Evolutionary conservation across 2,888 invertebrate genomes (phyloP), one percentile per base, ranked within the genome.

Genomic region (Yponomeuta evonymella): DNA sequence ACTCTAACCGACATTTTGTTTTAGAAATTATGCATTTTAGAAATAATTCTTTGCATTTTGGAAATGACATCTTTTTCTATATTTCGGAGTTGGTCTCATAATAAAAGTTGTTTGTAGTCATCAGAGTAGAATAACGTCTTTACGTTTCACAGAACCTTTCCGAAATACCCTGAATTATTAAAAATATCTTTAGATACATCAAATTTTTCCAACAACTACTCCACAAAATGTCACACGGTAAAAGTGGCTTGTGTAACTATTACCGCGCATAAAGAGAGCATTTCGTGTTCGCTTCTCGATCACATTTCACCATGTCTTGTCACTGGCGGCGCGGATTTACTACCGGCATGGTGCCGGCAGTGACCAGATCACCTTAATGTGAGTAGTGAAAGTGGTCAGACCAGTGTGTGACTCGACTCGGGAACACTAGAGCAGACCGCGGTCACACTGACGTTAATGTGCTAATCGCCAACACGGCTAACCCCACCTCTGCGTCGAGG

Each of bases 331-430:
- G 65, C 29, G 4, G 12, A 3, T 10, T 29, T 0, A 58, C 6
- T 58, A 65, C 65, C 65, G 65, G 65, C 29, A 8, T 64, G 30
- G 51, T 58, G 51, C 51, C 64, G 64, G 64, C n/a, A 64, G 64
- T 65, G 30, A 33, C 9, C 65, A 43, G 65, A 23, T 29, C 9
- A 12, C 65, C 33, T 33, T 65, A 33, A 30, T 64, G 65, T 65
- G 30, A 29, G 74, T 74, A 83, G 85, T 84, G 85, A 85, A 85
- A 85, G 85, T 84, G 77, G 80, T 76, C 75, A 71, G 73, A 75
- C 79, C 70, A 73, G 77, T 74, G 36, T 72, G 75, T 76, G 74
- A 71, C 75, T 73, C 74, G 73, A 43, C 48, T 67, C 30, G 15
- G 36, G 64, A 70, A 43, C 36, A 15, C 51, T 58, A 58, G 51